phyloP scores from a whole-genome alignment of 1,140 invertebrate species.

The Elysia chlorotica region DNA sequence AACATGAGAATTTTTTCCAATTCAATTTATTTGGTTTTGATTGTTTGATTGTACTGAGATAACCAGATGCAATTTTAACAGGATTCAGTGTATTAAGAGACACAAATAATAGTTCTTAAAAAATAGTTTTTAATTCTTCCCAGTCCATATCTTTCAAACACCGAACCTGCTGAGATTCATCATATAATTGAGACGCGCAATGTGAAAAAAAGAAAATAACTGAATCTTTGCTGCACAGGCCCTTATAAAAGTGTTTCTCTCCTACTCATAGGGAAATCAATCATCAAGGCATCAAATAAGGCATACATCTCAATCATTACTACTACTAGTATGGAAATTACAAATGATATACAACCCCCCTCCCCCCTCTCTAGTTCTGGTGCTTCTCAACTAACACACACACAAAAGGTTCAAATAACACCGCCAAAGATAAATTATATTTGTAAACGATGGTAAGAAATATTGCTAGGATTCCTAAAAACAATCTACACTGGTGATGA shows the following conservation, averaged over 20 bases:
- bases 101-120: too few relatives aligned
- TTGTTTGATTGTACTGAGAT: too few relatives aligned
- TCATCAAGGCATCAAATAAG: neutral
- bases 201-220: too few relatives aligned
- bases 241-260: neutral
- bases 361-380: neutral
- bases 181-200: too few relatives aligned
- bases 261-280: neutral
- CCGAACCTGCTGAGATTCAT: too few relatives aligned
- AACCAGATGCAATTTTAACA: too few relatives aligned
- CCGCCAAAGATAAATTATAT: neutral
- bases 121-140: too few relatives aligned
- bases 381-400: neutral
- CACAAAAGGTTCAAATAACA: neutral
- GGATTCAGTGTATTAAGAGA: too few relatives aligned
- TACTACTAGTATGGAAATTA: neutral
- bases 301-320: neutral
- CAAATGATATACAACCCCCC: neutral
- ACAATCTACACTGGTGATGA: neutral
- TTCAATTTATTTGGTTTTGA: too few relatives aligned
- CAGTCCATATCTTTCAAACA: too few relatives aligned
- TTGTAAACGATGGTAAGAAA: neutral
- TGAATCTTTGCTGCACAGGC: neutral
- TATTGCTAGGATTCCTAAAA: neutral
- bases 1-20: too few relatives aligned